These are phyloP conservation scores for Odontocolon sp. DNA, from an alignment of 2,888 invertebrate species.

Conservation along the genomic window DNA sequence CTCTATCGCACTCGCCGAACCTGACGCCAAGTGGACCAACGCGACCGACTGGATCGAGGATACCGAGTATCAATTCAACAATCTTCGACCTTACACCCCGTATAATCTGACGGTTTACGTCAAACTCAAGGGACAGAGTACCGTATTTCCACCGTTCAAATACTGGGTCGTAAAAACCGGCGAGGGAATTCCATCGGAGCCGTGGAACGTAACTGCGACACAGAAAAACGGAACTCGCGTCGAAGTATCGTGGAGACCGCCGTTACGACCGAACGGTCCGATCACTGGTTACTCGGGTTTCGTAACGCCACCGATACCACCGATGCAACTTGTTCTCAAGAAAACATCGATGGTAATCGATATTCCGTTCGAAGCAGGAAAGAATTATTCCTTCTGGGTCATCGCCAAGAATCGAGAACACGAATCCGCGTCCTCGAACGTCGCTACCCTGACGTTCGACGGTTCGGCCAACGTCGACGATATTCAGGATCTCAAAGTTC, in stretches of 20 bases:
- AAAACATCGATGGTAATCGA: constrained; percentile 83
- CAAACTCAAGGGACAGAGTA: constrained; percentile 82
- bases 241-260: constrained; percentile 87
- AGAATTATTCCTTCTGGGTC: constrained; percentile 89
- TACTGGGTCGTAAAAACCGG: constrained; percentile 84
- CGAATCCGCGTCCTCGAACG: constrained; percentile 85
- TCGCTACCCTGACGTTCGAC: constrained; percentile 85
- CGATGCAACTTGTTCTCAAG: constrained; percentile 78
- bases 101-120: constrained; percentile 92
- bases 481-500: constrained; percentile 83
- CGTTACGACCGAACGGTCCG: constrained; percentile 84
- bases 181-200: constrained; percentile 88
- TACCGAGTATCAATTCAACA: constrained; percentile 84
- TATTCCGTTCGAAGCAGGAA: constrained; percentile 83
- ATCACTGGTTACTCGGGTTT: constrained; percentile 85
- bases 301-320: constrained; percentile 85
- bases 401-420: constrained; percentile 85
- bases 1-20: constrained; percentile 83
- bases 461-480: constrained; percentile 85
- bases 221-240: constrained; percentile 86
- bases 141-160: constrained; percentile 83
- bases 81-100: constrained; percentile 86
- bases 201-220: constrained; percentile 84
- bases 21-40: constrained; percentile 84
- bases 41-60: constrained; percentile 85